A percentile compares a stretch with the other conserved stretches of the same genome.
phyloP scores from a whole-genome alignment of 1,140 invertebrate genomes.

The Fopius arisanus region DNA sequence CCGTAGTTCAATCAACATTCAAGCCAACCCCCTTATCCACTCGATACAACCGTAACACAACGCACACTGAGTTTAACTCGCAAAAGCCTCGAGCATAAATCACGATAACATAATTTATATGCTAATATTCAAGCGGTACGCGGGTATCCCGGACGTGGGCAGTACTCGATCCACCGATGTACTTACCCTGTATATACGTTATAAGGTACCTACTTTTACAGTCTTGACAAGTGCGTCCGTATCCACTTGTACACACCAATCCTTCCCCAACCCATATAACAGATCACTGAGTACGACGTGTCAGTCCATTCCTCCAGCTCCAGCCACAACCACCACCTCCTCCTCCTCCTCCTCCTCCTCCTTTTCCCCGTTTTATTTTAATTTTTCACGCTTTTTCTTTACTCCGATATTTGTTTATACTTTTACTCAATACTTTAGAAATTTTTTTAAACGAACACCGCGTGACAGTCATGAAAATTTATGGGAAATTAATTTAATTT shows the following conservation, averaged over 20 bases:
- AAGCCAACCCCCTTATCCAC: background rate
- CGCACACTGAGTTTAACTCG: constrained; percentile 25
- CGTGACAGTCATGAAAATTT: no score
- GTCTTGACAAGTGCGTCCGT: constrained; percentile 33
- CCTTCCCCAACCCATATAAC: constrained; percentile 8
- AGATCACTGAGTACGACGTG: constrained; percentile 1
- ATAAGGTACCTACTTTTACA: constrained; percentile 34
- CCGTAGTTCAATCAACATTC: constrained; percentile 3
- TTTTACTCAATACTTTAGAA: background rate
- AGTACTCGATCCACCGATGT: constrained; percentile 13
- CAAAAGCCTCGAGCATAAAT: constrained; percentile 51
- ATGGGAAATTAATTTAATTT: no score
- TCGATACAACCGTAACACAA: background rate
- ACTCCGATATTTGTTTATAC: background rate
- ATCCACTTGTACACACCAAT: constrained; percentile 25
- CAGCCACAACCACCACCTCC: no score
- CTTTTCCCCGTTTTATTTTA: background rate
- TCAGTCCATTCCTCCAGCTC: background rate
- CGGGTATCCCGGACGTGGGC: constrained; percentile 34
- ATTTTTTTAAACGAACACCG: no score
- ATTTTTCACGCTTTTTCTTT: background rate
- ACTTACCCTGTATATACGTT: constrained; percentile 14
- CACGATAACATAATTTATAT: constrained; percentile 64
- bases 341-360: background rate
- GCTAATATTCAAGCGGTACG: constrained; percentile 50